phyloP scores from a whole-genome alignment of 2,113 vertebrate species.

The Microcebus tavaratra region DNA sequence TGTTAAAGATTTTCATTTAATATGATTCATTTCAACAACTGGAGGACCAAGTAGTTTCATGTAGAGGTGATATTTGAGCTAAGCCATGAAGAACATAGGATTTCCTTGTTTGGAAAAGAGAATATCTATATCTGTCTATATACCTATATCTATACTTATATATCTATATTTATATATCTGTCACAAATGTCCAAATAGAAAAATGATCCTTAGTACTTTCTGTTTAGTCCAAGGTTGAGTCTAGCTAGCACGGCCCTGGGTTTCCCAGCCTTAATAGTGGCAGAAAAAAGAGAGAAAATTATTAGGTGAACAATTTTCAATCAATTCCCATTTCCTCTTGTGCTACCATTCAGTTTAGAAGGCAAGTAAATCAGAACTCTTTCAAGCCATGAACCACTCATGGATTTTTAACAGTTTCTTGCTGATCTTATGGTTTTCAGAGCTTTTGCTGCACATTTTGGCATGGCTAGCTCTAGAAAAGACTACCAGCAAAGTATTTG shows the following conservation, averaged over 20 bases:
- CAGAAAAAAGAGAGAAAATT: not conserved
- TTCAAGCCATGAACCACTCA: not conserved
- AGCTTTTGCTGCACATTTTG: constrained; percentile 2
- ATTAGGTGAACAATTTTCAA: not conserved
- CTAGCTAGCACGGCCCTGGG: not conserved
- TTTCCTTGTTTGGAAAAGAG: constrained; percentile 40
- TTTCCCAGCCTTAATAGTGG: not conserved
- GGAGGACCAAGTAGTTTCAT: not conserved
- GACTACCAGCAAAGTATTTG: not conserved
- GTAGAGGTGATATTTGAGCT: constrained; percentile 18
- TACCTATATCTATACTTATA: too few relatives aligned
- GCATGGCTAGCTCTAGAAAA: not conserved
- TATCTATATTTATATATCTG: not conserved
- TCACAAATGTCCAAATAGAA: not conserved
- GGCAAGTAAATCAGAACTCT: not conserved
- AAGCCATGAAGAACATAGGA: constrained; percentile 11
- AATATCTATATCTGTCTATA: not conserved
- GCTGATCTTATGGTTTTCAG: not conserved
- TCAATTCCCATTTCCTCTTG: not conserved
- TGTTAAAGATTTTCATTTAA: constrained; percentile 39
- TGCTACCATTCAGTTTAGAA: not conserved
- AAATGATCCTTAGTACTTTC: constrained; percentile 9
- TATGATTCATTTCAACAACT: constrained; percentile 1
- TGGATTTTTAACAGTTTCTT: constrained; percentile 39
- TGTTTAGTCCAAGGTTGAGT: constrained; percentile 27